Evolutionary conservation across 2,113 vertebrate species (phyloP), one percentile per base, ranked within the genome.

Genomic region (Heteronetta atricapilla): DNA sequence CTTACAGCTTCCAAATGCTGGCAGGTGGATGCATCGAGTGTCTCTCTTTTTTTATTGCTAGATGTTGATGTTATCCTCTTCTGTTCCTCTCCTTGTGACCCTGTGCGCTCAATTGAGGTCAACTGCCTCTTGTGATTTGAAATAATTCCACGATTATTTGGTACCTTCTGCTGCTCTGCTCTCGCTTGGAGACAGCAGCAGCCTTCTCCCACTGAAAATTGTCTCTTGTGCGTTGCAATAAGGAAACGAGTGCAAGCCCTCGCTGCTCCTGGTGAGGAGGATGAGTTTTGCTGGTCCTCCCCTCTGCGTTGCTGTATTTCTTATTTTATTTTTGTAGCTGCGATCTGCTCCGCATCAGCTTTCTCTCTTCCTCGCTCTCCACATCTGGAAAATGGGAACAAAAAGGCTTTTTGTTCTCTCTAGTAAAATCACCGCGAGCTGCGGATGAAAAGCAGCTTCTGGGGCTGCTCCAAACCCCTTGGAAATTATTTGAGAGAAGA

Each of bases 161-260:
- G 11, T 34, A 25, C 42, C 23, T 60, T 40, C 58, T 72, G 56
- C 38, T 74, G 36, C 38, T 53, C 38, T 4, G 13, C 40, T 63
- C 17, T 34, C 3, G 0, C 26, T n/a, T 44, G 23, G 28, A 70
- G 18, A 29, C 2, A 2, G 0, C 3, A 48, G 46, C 36, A 5
- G 3, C 12, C n/a, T 28, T 33, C 29, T 73, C 10, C 68, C 3
- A 0, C 36, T 25, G 19, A 66, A 76, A 77, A 4, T 0, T 10
- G 2, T 19, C 6, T 10, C 15, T 10, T 56, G 13, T 40, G 29
- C 4, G 1, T 23, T 11, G 20, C 2, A 5, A 3, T 58, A 26
- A 83, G 2, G 23, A 31, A 14, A 3, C 2, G 5, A 38, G 8
- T 8, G 4, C 6, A 7, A 55, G 0, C 11, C 46, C 13, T 36